Percentiles rank a stretch among this genome's conserved stretches.
Evolutionary conservation across 2,113 vertebrate genomes (phyloP).

Genomic region (Himantopus leucocephalus): DNA sequence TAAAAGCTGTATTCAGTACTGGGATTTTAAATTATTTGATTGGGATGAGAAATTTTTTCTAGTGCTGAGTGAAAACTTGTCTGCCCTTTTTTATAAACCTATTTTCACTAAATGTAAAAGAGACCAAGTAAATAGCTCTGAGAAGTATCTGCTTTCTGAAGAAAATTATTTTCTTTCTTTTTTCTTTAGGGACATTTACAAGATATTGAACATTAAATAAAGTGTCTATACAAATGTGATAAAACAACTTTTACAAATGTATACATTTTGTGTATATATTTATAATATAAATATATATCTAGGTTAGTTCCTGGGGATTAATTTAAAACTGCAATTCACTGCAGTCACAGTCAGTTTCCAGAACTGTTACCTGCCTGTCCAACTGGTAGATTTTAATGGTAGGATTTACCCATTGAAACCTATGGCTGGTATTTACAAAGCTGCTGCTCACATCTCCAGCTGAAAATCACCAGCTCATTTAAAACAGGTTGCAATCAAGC

Average conservation of each 20-base stretch:
- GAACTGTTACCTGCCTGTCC: background rate
- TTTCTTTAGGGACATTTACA: background rate
- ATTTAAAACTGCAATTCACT: background rate
- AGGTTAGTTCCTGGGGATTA: background rate
- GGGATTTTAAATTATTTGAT: background rate
- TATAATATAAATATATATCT: background rate
- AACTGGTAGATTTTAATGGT: background rate
- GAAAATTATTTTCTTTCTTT: background rate
- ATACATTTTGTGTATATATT: background rate
- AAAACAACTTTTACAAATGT: background rate
- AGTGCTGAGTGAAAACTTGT: background rate
- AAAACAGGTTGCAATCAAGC: background rate
- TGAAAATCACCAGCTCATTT: background rate
- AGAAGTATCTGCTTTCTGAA: background rate
- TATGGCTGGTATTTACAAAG: background rate
- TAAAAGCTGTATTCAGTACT: background rate
- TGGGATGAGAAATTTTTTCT: background rate
- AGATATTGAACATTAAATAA: background rate
- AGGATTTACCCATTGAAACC: background rate
- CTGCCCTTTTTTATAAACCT: background rate
- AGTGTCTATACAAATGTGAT: background rate
- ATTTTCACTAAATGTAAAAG: background rate
- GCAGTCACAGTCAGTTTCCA: background rate
- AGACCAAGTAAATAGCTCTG: background rate
- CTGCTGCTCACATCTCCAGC: background rate